These are phyloP conservation scores for Oryzias curvinotus DNA, from an alignment of 2,113 vertebrate genomes.

Conservation along the genomic window DNA sequence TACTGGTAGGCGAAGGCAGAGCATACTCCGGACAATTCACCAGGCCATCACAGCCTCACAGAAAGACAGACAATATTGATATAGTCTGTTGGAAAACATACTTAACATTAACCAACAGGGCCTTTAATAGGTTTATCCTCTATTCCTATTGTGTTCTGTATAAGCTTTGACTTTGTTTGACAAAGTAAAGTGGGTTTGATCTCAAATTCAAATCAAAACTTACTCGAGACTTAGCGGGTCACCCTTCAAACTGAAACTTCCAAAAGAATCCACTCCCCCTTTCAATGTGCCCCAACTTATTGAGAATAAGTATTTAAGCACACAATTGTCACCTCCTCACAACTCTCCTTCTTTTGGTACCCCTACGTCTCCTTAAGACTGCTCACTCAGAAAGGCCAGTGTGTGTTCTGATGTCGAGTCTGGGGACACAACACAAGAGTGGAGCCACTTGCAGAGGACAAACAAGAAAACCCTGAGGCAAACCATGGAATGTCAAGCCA, in stretches of 20 bases:
- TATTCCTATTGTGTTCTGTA: constrained; percentile 49
- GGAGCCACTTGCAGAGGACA: constrained; percentile 71
- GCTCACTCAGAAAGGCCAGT: constrained; percentile 53
- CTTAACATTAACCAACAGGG: constrained; percentile 63
- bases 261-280: constrained; percentile 64
- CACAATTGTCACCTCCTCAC: constrained; percentile 53
- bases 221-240: constrained; percentile 53
- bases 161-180: constrained; percentile 52
- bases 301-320: constrained; percentile 69
- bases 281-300: constrained; percentile 71
- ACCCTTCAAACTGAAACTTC: constrained; percentile 63
- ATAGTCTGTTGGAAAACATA: constrained; percentile 51
- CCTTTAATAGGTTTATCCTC: constrained; percentile 50
- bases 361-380: constrained; percentile 56
- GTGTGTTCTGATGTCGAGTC: constrained; percentile 59
- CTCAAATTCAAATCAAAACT: constrained; percentile 63
- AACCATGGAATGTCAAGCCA: constrained; percentile 72
- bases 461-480: constrained; percentile 69
- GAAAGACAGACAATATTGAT: constrained; percentile 3
- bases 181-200: constrained; percentile 62
- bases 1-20: too few relatives aligned
- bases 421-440: constrained; percentile 62
- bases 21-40: too few relatives aligned
- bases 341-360: constrained; percentile 25
- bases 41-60: too few relatives aligned